Conservation (phyloP, 2,888 invertebrate species). For the Philonicus albiceps region DNA sequence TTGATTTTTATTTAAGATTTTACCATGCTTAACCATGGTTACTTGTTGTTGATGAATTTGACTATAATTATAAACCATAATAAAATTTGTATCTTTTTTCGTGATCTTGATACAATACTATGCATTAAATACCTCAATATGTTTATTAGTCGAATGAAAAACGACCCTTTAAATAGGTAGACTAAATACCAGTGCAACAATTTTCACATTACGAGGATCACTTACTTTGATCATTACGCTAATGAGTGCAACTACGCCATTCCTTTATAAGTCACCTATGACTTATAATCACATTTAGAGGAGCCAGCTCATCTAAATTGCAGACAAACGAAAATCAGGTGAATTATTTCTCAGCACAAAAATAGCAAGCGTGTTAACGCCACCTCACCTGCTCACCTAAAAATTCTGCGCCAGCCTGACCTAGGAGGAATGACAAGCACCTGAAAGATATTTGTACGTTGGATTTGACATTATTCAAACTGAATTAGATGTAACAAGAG, state of each 20-base stretch:
- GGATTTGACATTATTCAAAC: not conserved
- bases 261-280: not conserved
- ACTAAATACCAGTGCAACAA: too few species aligned
- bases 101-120: too few species aligned
- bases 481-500: not conserved
- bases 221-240: not conserved
- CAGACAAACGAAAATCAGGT: not conserved
- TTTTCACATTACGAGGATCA: not conserved
- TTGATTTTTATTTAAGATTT: too few species aligned
- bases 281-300: not conserved
- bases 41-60: too few species aligned
- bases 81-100: too few species aligned
- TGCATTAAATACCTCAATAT: not conserved
- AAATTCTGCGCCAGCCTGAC: not conserved
- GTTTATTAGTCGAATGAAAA: too few species aligned
- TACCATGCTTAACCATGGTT: too few species aligned
- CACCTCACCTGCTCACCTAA: not conserved
- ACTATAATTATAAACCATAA: too few species aligned
- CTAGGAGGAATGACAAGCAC: not conserved
- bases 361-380: not conserved
- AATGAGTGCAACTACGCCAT: not conserved
- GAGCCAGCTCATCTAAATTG: not conserved
- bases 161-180: not conserved
- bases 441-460: not conserved
- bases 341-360: not conserved